Conservation (phyloP, 2,113 vertebrate species). For the Zosterops borbonicus region DNA sequence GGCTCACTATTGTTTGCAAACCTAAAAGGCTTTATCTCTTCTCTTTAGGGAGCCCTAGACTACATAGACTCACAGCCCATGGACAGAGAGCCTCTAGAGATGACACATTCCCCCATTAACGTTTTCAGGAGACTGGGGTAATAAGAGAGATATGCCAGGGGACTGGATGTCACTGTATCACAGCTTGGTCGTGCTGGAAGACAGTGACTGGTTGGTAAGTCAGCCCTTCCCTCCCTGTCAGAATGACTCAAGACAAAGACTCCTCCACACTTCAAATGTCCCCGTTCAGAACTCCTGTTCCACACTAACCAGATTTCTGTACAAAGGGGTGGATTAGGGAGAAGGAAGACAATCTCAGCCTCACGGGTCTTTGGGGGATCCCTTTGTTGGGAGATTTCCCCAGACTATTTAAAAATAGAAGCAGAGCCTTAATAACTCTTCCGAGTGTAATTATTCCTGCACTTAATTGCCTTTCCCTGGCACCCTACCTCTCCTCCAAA, state of each 20-base stretch:
- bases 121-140: not conserved
- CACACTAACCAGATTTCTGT: not conserved
- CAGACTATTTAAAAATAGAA: conserved; percentile 53
- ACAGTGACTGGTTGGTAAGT: conserved; percentile 25
- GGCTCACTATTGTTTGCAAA: conserved; percentile 38
- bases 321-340: not conserved
- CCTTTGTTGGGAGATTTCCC: conserved; percentile 41
- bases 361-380: not conserved
- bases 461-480: conserved; percentile 32
- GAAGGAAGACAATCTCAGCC: not conserved
- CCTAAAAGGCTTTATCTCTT: conserved; percentile 25
- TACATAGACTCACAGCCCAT: not conserved
- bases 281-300: conserved; percentile 31
- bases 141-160: not conserved
- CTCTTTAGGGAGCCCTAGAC: not conserved
- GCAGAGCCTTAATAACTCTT: not conserved
- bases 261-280: conserved; percentile 45
- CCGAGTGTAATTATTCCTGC: conserved; percentile 7
- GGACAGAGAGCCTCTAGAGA: not conserved
- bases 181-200: conserved; percentile 34
- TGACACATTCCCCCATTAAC: not conserved
- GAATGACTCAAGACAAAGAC: conserved; percentile 59
- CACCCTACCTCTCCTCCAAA: conserved; percentile 24
- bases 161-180: not conserved
- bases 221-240: conserved; percentile 46